Base-by-base conservation (phyloP, 2,113 vertebrate genomes). In the Oncorhynchus mykiss region DNA sequence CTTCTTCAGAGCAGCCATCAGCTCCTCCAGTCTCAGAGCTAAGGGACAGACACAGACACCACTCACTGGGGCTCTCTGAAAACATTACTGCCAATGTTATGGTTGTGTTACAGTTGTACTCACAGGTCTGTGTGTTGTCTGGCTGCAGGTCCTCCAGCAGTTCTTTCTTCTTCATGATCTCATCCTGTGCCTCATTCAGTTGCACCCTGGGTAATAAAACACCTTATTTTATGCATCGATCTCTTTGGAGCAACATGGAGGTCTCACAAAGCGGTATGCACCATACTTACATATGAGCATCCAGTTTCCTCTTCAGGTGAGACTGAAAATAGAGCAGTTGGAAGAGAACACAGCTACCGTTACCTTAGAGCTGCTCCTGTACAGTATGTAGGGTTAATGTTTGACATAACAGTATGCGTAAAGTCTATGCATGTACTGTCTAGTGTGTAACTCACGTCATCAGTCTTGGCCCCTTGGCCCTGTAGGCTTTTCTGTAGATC, bases 121-220 rank as follows among this genome's bases (percentile, higher is more conserved):
- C 70, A 91, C 91, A 90, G 77, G 89, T 95, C 76, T 97, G 96
- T 73, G 88, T 95, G 76, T 93, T 88, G 80, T 98, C 96, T 70
- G 97, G 97, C 84, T 99, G 95, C 5, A 99, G 94, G 78, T 98
- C 96, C 90, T 96, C 96, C 86, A 99, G 94, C 76, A 97, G 92
- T 85, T 98, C 97, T 82, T 97, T 96, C 82, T 99, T 98, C 91
- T 97, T 99, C 94, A 99, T 95, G 73, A 99, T 92, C 87, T 98
- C 96, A 82, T 99, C 96, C 78, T 99, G 96, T 77, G 97, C 96
- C 82, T 98, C 95, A 0, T 96, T 98, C 78, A 99, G 72, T 80
- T 97, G 97, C 62, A 98, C 96, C 96, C 98, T 99, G 74, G n/a
- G 27, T 11, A 13, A 45, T 34, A 34, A 4, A 9, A 71, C 45